Evolutionary conservation across 2,113 vertebrate genomes (phyloP), one percentile per base, ranked within the genome.

Genomic region (Datnioides undecimradiatus): DNA sequence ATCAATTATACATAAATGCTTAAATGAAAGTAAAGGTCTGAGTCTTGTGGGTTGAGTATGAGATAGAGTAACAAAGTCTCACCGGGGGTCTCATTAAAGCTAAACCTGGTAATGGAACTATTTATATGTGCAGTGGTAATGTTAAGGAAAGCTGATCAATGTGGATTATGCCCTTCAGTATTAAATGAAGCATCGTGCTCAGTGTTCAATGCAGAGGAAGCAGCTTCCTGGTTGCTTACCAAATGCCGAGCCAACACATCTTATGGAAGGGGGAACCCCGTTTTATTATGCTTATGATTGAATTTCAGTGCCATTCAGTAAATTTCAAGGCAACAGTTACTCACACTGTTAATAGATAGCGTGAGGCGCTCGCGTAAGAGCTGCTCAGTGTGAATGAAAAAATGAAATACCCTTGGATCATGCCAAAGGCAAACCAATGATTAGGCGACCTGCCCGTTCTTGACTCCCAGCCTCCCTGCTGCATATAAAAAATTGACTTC

Each of bases 1-100:
- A 82, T 88, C 46, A 70, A 69, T 69, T 84, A 63, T 69, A 59
- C 40, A 76, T 80, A 68, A 80, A 76, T 27, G 0, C 4, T 71
- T 43, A 64, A 67, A 80, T 45, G 40, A 73, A 75, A 83, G 57
- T 8, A 16, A 59, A 59, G 40, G 41, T 49, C 62, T 31, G 17
- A 75, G 27, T 58, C 36, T 19, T 54, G 51, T 67, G 54, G 25
- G 25, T 79, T 10, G 16, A 33, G 65, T 62, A n/a, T 70, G 29
- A 49, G 40, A 65, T 38, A 46, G 52, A 45, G 54, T 60, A 75
- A 43, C 21, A 52, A 55, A 48, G 19, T 41, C 21, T 78, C 58
- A 57, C 36, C 58, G 48, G 41, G 7, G 23, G 38, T 76, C 60
- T 73, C 34, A 46, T 70, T 65, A 51, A 48, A 62, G 13, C 25